Percentiles rank a stretch among this genome's conserved stretches.
phyloP scores from a whole-genome alignment of 2,888 invertebrate species.

The Erpobdella octoculata region DNA sequence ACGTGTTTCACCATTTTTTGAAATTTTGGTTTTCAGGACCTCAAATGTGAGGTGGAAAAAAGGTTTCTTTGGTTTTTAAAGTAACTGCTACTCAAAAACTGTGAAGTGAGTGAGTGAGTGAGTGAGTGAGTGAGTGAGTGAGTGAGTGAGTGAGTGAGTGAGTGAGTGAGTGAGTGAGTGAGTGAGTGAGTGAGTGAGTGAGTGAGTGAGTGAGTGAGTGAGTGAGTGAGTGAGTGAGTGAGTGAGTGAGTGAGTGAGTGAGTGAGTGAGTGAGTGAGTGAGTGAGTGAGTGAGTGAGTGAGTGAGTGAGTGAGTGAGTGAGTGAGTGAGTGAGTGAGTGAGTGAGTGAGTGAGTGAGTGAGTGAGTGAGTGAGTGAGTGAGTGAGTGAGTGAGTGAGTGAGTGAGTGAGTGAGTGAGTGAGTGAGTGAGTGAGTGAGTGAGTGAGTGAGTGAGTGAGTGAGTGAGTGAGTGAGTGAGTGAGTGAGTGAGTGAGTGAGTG shows the following conservation, averaged over 20 bases:
- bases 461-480: slow-evolving; percentile 20
- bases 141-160: slow-evolving; percentile 30
- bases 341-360: slow-evolving; percentile 22
- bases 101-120: slow-evolving; percentile 23
- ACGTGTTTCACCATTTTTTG: too few species aligned
- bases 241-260: slow-evolving; percentile 30
- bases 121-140: slow-evolving; percentile 27
- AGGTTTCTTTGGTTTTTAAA: too few species aligned
- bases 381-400: slow-evolving; percentile 22
- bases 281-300: slow-evolving; percentile 28
- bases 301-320: slow-evolving; percentile 21
- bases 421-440: slow-evolving; percentile 13
- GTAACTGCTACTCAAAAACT: too few species aligned
- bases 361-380: slow-evolving; percentile 13
- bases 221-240: slow-evolving; percentile 29
- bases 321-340: slow-evolving; percentile 22
- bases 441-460: slow-evolving; percentile 19
- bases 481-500: slow-evolving; percentile 19
- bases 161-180: slow-evolving; percentile 29
- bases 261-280: slow-evolving; percentile 30
- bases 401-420: slow-evolving; percentile 24
- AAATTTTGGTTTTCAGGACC: too few species aligned
- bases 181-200: slow-evolving; percentile 29
- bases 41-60: too few species aligned
- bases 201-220: slow-evolving; percentile 29